These are phyloP conservation scores for Thecophora atra DNA, from an alignment of 2,888 invertebrate genomes.

Conservation along the genomic window DNA sequence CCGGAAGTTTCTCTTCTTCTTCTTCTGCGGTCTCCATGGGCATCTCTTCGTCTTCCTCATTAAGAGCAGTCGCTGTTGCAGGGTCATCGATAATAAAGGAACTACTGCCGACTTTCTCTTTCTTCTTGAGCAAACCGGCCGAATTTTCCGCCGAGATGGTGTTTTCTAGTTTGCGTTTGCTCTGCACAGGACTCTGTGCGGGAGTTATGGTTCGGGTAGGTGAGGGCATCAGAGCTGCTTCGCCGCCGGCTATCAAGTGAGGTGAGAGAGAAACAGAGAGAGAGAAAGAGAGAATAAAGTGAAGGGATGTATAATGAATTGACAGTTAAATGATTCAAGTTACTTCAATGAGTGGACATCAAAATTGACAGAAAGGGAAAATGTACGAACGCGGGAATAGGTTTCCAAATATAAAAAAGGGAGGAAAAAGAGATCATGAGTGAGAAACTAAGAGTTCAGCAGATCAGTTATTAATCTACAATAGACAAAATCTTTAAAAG, in stretches of 20 bases:
- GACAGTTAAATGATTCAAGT: slow-evolving; percentile 54
- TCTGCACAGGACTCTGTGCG: slow-evolving; percentile 68
- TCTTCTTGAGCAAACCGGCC: slow-evolving; percentile 70
- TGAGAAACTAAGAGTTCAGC: neutral
- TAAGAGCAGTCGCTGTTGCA: slow-evolving; percentile 28
- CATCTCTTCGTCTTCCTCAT: slow-evolving; percentile 38
- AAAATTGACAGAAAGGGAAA: neutral
- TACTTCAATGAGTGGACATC: slow-evolving; percentile 46
- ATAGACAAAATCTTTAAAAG: no score
- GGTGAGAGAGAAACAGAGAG: slow-evolving; percentile 31
- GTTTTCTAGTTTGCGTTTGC: slow-evolving; percentile 79
- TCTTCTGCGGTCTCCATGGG: slow-evolving; percentile 59
- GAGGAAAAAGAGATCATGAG: neutral
- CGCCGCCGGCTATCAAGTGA: slow-evolving; percentile 61
- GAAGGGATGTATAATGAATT: slow-evolving; percentile 44
- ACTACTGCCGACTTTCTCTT: slow-evolving; percentile 69
- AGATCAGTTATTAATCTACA: neutral
- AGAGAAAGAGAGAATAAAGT: slow-evolving; percentile 44
- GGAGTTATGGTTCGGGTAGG: slow-evolving; percentile 71
- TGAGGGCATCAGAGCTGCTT: slow-evolving; percentile 70
- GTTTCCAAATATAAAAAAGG: neutral
- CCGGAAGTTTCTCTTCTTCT: slow-evolving; percentile 45
- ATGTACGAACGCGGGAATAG: neutral
- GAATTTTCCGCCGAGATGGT: slow-evolving; percentile 78
- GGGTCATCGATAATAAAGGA: slow-evolving; percentile 52